phyloP scores from a whole-genome alignment of 1,140 invertebrate genomes.

The roundworm (Caenorhabditis elegans) region DNA sequence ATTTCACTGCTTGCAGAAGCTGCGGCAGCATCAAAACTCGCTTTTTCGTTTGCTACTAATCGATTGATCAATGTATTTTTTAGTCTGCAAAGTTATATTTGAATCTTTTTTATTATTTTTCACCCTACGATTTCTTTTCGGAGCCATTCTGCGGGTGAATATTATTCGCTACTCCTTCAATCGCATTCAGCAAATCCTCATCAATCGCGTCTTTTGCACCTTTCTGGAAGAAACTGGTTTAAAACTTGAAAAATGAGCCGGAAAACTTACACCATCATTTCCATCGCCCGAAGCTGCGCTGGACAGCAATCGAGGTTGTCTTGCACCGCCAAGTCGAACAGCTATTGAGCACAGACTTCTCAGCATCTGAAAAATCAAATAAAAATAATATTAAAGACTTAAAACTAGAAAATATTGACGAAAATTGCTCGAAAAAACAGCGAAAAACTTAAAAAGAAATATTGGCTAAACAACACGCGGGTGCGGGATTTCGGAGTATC shows the following conservation, averaged over 20 bases:
- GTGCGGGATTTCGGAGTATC: background rate
- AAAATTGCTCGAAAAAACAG: no score
- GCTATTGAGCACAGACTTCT: background rate
- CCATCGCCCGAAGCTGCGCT: background rate
- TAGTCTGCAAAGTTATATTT: conserved; percentile 17
- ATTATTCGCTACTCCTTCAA: conserved; percentile 38
- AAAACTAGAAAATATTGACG: background rate
- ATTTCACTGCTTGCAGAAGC: conserved; percentile 46
- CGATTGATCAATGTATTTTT: conserved; percentile 38
- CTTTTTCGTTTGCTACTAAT: conserved; percentile 42
- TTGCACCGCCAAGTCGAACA: background rate
- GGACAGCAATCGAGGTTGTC: background rate
- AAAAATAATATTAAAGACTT: background rate
- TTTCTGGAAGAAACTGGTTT: no score
- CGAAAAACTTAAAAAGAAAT: no score
- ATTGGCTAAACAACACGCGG: background rate
- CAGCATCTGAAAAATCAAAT: conserved; percentile 21
- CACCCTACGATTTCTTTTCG: conserved; percentile 34
- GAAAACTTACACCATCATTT: conserved; percentile 16
- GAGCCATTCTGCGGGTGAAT: conserved; percentile 35
- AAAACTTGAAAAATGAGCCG: no score
- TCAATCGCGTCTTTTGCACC: conserved; percentile 44
- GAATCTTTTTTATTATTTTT: background rate
- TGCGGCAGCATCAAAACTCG: conserved; percentile 44
- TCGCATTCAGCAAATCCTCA: conserved; percentile 45